Evolutionary conservation across 2,797 vertebrate species (phyloP), one percentile per base, ranked within the genome.

Genomic region (Enteromius treurensis): DNA sequence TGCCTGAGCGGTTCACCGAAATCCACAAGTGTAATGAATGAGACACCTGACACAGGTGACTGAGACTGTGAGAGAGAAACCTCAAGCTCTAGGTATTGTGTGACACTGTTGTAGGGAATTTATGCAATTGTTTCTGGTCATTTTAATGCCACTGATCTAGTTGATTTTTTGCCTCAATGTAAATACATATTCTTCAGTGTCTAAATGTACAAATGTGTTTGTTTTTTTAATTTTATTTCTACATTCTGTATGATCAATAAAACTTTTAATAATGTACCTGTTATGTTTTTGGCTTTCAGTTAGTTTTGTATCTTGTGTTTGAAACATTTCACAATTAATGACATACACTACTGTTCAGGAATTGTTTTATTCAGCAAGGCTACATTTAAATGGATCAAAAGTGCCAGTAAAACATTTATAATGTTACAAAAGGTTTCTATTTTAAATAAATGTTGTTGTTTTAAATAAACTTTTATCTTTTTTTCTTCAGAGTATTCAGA

Each of bases 141-240:
- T 85, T 51, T 82, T 53, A 58, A 85, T 68, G 67, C 64, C 79
- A 47, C 9, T 80, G 81, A 86, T 90, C 78, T 37, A 78, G 29
- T 64, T 90, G 89, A 90, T 84, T 86, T 32, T 70, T 40, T 70
- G 82, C 19, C 83, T 92, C 91, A 86, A 87, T 90, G 89, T 95
- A 94, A 92, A 95, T 94, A 95, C 90, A 86, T 89, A 69, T 87
- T 87, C 85, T 85, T 82, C 65, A 74, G 77, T 91, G 89, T 90
- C 70, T 49, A 90, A 91, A 88, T 92, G 84, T 88, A 86, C 70
- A 85, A 68, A 78, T 80, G 13, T 84, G 21, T 26, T 53, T 84
- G 21, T 26, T 53, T 78, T 87, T 45, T 53, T 83, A 11, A 40
- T 45, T 45, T 81, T 81, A 80, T 85, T 45, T 84, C 90, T 92